Conservation (phyloP, 2,888 invertebrate species). For the Rhagophthalmus giganteus region DNA sequence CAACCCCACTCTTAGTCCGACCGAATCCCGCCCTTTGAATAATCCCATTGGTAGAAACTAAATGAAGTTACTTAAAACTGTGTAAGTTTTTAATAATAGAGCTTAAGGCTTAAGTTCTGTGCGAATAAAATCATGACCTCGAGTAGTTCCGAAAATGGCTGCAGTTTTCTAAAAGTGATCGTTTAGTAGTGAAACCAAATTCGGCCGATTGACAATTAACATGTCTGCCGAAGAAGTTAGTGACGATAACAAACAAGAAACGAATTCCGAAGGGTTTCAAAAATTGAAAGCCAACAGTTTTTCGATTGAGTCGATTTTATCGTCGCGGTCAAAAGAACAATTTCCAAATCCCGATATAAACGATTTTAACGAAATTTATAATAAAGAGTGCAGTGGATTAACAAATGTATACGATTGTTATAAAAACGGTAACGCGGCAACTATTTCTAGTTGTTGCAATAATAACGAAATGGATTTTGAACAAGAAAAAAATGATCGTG, state of each 20-base stretch:
- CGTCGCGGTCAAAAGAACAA: slow-evolving; percentile 10
- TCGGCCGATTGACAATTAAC: no score
- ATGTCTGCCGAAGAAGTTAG: no score
- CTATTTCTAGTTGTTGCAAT: no score
- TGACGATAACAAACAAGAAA: slow-evolving; percentile 1
- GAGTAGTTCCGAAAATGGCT: no score
- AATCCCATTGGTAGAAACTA: slow-evolving; percentile 36
- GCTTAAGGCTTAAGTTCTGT: slow-evolving; percentile 26
- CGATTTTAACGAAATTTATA: slow-evolving; percentile 1
- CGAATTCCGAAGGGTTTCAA: slow-evolving; percentile 1
- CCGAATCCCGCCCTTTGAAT: slow-evolving; percentile 31
- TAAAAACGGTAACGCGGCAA: no score
- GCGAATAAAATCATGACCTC: slow-evolving; percentile 9
- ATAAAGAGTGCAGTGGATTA: background rate
- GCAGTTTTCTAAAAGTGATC: no score
- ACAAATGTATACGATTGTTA: no score
- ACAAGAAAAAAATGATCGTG: no score
- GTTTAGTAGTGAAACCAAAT: no score
- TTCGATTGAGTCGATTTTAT: slow-evolving; percentile 46
- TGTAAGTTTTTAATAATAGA: slow-evolving; percentile 31
- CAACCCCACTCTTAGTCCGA: slow-evolving; percentile 35
- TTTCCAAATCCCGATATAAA: background rate
- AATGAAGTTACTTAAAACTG: slow-evolving; percentile 27
- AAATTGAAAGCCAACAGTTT: slow-evolving; percentile 41
- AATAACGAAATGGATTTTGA: no score